These are phyloP conservation scores for Lutraria rhynchaena DNA, from an alignment of 1,140 invertebrate genomes.

Conservation along the genomic window DNA sequence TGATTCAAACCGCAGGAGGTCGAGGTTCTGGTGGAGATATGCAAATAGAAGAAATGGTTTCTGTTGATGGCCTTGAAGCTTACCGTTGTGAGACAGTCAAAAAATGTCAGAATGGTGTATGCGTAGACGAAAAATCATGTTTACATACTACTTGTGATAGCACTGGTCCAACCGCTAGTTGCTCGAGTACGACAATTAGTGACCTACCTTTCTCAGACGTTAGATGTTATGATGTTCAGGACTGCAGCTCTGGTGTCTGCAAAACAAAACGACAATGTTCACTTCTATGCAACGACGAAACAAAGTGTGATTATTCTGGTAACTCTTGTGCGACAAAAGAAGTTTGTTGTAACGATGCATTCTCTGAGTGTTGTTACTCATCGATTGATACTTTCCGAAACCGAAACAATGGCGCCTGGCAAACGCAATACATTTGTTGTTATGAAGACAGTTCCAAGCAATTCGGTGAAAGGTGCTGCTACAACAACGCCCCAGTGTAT, in stretches of 20 bases:
- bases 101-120: conserved; percentile 42
- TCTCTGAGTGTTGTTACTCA: conserved; percentile 46
- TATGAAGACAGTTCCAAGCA: conserved; percentile 24
- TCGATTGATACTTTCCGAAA: conserved; percentile 26
- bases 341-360: conserved; percentile 47
- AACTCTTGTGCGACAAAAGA: conserved; percentile 37
- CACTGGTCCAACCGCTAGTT: conserved; percentile 6
- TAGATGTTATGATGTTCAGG: conserved; percentile 36
- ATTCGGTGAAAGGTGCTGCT: conserved; percentile 50
- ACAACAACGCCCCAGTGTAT: conserved; percentile 17
- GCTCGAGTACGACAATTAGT: conserved; percentile 22
- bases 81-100: conserved; percentile 23
- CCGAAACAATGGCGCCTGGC: neutral
- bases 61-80: conserved; percentile 42
- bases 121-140: conserved; percentile 33
- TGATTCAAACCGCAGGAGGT: conserved; percentile 66
- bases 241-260: conserved; percentile 40
- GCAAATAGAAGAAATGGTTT: conserved; percentile 27
- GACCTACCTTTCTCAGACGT: conserved; percentile 3
- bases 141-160: conserved; percentile 20
- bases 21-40: conserved; percentile 53
- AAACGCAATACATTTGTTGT: conserved; percentile 33
- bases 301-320: conserved; percentile 27
- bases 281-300: conserved; percentile 37
- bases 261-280: conserved; percentile 29